These are phyloP conservation scores for Pangasius krempfi DNA, from an alignment of 2,797 vertebrate genomes.

Conservation along the genomic window DNA sequence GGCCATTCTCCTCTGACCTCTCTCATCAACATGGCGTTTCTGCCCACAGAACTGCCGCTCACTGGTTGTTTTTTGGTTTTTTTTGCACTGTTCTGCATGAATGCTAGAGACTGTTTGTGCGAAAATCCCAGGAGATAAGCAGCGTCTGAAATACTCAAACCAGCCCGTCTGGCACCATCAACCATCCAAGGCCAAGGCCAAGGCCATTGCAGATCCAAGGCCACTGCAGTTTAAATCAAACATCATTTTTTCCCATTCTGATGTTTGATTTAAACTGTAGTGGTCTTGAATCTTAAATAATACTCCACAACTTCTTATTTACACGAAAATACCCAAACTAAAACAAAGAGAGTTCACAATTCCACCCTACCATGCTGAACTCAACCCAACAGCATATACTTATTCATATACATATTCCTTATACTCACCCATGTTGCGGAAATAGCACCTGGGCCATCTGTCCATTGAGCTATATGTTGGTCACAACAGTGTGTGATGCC, in stretches of 20 bases:
- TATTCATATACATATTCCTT: too few species aligned
- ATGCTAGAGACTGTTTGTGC: background rate
- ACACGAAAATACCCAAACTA: background rate
- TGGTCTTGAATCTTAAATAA: background rate
- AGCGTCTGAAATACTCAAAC: background rate
- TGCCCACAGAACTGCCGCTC: background rate
- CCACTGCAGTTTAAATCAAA: background rate
- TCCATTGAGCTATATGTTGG: slow-evolving; percentile 38
- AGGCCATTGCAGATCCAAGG: background rate
- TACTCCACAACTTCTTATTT: background rate
- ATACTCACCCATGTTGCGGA: slow-evolving; percentile 24
- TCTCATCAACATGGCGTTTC: background rate
- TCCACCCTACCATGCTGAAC: background rate
- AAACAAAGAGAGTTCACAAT: background rate
- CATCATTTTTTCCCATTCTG: background rate
- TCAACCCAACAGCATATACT: slow-evolving; percentile 41
- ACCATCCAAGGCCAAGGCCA: background rate
- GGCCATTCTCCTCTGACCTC: background rate
- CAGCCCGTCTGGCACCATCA: background rate
- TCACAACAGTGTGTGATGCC: slow-evolving; percentile 29
- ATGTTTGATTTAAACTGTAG: background rate
- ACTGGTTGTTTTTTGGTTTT: too few species aligned
- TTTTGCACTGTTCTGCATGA: background rate
- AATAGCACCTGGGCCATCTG: slow-evolving; percentile 54
- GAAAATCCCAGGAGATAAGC: background rate